phyloP scores from a whole-genome alignment of 2,888 invertebrate genomes.

The Lacanobia wlatinum region DNA sequence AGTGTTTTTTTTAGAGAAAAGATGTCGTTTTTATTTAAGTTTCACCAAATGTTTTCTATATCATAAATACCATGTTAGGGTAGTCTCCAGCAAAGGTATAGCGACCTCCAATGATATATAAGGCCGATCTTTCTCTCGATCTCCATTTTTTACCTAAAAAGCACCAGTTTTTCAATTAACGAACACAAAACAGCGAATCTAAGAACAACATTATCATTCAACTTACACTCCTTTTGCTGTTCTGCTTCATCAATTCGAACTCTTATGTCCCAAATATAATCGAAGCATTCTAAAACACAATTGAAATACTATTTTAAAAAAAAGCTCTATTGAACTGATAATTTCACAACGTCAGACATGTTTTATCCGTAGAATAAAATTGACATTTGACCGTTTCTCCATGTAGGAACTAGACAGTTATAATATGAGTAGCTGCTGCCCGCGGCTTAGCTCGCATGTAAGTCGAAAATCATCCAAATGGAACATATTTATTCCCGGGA shows the following conservation, averaged over 20 bases:
- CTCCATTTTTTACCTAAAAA: constrained; percentile 11
- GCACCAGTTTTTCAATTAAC: neutral
- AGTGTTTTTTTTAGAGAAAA: too few species aligned
- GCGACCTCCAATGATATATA: constrained; percentile 40
- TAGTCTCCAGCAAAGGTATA: constrained; percentile 43
- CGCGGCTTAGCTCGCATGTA: too few species aligned
- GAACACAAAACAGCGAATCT: neutral
- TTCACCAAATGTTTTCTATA: neutral
- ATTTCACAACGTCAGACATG: neutral
- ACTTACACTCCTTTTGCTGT: constrained; percentile 68
- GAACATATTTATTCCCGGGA: too few species aligned
- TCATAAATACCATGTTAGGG: constrained; percentile 39
- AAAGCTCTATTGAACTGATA: neutral
- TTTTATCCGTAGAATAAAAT: neutral
- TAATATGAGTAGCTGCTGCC: too few species aligned
- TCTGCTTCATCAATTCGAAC: constrained; percentile 56
- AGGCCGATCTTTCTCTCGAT: constrained; percentile 14
- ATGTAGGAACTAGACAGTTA: neutral
- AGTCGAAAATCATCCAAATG: neutral
- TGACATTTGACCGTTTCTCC: too few species aligned
- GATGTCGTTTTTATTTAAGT: too few species aligned
- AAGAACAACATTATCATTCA: too few species aligned
- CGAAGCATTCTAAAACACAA: constrained; percentile 71
- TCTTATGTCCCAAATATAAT: constrained; percentile 72
- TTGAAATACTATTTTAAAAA: neutral